phyloP scores from a whole-genome alignment of 1,140 invertebrate species.

The Parasteatoda tepidariorum region DNA sequence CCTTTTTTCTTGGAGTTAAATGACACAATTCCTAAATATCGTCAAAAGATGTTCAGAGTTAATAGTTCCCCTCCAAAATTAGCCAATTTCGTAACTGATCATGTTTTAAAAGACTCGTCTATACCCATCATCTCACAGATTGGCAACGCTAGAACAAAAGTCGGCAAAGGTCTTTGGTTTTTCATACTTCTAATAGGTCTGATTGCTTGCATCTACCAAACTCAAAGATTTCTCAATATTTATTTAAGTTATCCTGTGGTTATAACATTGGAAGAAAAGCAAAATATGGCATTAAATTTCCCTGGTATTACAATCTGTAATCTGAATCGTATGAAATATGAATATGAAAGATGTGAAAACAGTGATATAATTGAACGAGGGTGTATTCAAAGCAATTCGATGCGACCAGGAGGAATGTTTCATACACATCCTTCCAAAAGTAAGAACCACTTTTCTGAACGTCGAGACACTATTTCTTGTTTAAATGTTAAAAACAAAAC shows the following conservation, averaged over 20 bases:
- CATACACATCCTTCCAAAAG: too few species aligned
- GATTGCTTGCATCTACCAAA: neutral
- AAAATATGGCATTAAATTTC: neutral
- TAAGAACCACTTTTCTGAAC: neutral
- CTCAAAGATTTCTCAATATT: neutral
- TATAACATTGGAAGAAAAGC: neutral
- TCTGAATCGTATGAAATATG: neutral
- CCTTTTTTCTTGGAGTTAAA: too few species aligned
- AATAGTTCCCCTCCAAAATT: too few species aligned
- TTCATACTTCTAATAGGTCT: neutral
- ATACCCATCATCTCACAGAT: neutral
- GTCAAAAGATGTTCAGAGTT: too few species aligned
- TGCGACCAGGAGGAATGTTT: neutral
- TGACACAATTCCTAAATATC: too few species aligned
- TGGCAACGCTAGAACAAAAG: neutral
- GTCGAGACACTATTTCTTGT: neutral
- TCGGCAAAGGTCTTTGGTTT: neutral
- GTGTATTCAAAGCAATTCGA: neutral
- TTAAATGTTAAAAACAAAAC: too few species aligned
- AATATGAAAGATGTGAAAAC: neutral
- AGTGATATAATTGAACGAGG: neutral
- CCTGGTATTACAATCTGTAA: slow-evolving; percentile 2
- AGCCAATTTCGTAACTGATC: too few species aligned
- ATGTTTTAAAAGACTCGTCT: too few species aligned
- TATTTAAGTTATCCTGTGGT: neutral